Evolutionary conservation across 2,797 vertebrate species (phyloP), one percentile per base, ranked within the genome.

Genomic region (Galago senegalensis): DNA sequence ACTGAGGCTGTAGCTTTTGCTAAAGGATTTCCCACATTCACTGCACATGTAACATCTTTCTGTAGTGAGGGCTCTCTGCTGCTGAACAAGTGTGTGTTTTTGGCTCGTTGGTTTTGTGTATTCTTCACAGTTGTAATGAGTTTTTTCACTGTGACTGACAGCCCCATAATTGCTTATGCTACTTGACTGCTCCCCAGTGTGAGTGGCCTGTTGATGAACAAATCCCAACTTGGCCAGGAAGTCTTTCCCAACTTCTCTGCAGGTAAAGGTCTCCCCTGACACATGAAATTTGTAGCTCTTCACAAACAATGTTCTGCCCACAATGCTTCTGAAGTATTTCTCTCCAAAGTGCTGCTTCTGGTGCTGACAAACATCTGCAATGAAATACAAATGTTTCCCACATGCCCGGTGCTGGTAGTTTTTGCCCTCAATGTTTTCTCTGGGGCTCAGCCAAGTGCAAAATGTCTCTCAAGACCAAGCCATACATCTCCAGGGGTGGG

Each of bases 11-110:
- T 91, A 95, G 31, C 91, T 97, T 84, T 96, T 94, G 23, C 90
- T 83, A 60, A 97, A 97, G 40, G 93, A 86, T 60, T 95, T 97
- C 23, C 95, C 97, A 37, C 96, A 97, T 10, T 97, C 58, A 0
- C 31, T 31, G 60, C 96, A 98, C 29, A 77, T 53, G 16, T 97
- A 97, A 1, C 92, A 91, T 27, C 60, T 97, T 20, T 97, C 95
- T 31, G 95, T 96, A 1, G 88, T 89, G 76, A 97, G 96, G 1
- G 89, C 37, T n/a, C 94, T 93, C 25, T 91, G 88, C 56, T 95
- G 96, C 60, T 93, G 92, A 2, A 56, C 76, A 31, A 96, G 87
- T 60, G 84, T 75, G 18, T 94, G 91, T 69, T 95, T 88, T 10
- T 79, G 53, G 7, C 91, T 67, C 43, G 97, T 94, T 29, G 94